Evolutionary conservation across 30 jellyfish, hydroid and myxozoan species (phyloP), one percentile per base, ranked within the genome.

Genomic region (Aurelia coerulea): DNA sequence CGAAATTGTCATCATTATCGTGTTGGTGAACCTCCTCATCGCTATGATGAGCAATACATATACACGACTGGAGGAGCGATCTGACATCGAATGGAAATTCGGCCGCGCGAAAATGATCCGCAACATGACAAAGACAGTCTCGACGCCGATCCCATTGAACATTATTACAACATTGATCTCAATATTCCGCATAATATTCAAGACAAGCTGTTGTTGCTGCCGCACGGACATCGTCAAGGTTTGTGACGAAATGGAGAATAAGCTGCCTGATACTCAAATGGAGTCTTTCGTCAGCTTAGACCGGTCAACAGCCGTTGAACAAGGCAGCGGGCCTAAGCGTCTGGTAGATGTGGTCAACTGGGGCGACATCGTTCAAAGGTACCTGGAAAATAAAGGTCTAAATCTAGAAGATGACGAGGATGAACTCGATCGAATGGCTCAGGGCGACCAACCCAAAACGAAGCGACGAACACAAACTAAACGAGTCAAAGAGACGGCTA

Each of bases 41-140:
- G 99, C 99, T 66, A 94, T 94, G 99, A 94, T 94, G 99, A 94
- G 99, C 68, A 89, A 94, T 69, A 94, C 99, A 52, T 94, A 88
- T 73, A 84, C 99, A 14, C 85, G 93, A 39, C 83, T 94, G 53
- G 97, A 88, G 56, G 97, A 89, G 72, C 92, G 91, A 17, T 94
- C 99, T 64, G 99, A 94, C 79, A 85, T 94, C 51, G 99, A 94
- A 69, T 94, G 99, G 99, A 94, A 94, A 69, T 94, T 83, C 90
- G 99, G 99, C 35, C 90, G 99, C 34, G 99, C 99, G 54, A 90
- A 90, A 31, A 73, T 94, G 71, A 94, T 94, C 50, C 95, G 99
- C 37, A 80, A 72, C 65, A 94, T 94, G 99, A 94, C 95, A 65
- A 88, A 94, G 60, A 84, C 99, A 6, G 86, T 78, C 18, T 78